Evolutionary conservation across 2,113 vertebrate species (phyloP), one percentile per base, ranked within the genome.

Genomic region (Nothocercus julius): DNA sequence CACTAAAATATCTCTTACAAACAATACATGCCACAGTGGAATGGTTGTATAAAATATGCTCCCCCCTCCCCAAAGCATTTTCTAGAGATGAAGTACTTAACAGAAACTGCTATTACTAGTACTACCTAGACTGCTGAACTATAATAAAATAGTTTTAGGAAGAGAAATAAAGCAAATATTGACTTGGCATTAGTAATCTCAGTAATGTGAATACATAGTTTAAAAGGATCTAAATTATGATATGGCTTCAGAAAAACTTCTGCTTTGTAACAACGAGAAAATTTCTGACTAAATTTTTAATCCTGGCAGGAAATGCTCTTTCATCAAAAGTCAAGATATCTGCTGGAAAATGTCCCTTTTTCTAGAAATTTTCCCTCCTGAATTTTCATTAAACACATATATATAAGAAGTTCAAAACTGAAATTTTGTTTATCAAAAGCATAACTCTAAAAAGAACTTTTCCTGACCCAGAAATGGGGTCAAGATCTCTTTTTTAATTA

Each of bases 191-290:
- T 67, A 62, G 2, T 4, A 78, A 24, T 74, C 58, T 84, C 22
- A 25, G 6, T 67, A 3, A 70, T 51, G 40, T 70, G 9, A 38
- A 70, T 20, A 58, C 0, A 74, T 3, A 70, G 5, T 58, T 74
- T 78, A n/a, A 75, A 85, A 68, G 10, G 7, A 44, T 11, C n/a
- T 14, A 73, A 66, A 63, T 38, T 0, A 19, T 27, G 49, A 27
- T 53, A 27, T 4, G 3, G 13, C 6, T 64, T 72, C 79, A 40
- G 8, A 24, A 69, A 4, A 64, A 61, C 45, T 11, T 61, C 89
- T 51, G 0, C 1, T 58, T 62, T 58, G 1, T 20, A 81, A 24
- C 38, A 69, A 64, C 2, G 1, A 1, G 17, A 69, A 47, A 32
- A 7, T 1, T 22, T 76, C 51, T 77, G 11, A n/a, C 9, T 45